Evolutionary conservation across 1,140 invertebrate species (phyloP).

Genomic region (Acromyrmex heyeri): DNA sequence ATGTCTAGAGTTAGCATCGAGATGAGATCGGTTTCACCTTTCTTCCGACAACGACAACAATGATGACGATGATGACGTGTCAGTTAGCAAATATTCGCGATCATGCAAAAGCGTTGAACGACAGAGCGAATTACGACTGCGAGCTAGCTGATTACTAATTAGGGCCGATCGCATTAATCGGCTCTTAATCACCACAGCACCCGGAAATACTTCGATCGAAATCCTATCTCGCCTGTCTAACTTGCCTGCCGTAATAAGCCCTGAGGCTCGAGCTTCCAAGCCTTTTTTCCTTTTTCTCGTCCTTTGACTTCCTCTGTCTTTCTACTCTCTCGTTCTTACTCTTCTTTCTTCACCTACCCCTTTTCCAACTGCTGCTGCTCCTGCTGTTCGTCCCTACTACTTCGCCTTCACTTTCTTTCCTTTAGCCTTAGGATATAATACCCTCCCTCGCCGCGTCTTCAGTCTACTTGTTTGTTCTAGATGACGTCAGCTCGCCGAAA

Average conservation of each 20-base stretch:
- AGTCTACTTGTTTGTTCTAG: conserved; percentile 68
- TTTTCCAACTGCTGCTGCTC: background rate
- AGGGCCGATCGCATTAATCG: conserved; percentile 36
- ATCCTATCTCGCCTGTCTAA: conserved; percentile 51
- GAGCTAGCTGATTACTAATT: conserved; percentile 55
- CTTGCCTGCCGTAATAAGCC: conserved; percentile 15
- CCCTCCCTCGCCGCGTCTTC: conserved; percentile 50
- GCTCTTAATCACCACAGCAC: conserved; percentile 12
- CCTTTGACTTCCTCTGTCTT: conserved; percentile 25
- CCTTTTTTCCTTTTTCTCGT: conserved; percentile 31
- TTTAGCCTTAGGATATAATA: conserved; percentile 59
- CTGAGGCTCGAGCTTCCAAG: conserved; percentile 35
- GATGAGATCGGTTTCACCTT: background rate
- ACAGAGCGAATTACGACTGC: conserved; percentile 20
- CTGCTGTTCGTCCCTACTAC: background rate
- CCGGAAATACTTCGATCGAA: conserved; percentile 41
- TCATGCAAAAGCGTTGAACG: conserved; percentile 3
- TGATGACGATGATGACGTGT: background rate
- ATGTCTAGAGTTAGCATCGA: background rate
- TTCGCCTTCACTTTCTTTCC: conserved; percentile 29
- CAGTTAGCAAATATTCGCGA: background rate
- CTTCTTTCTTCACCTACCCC: background rate
- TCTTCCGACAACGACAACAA: background rate
- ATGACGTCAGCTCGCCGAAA: conserved; percentile 74
- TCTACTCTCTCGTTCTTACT: conserved; percentile 12